Base-by-base conservation (phyloP, 2,797 vertebrate genomes). In the Cynopterus sphinx region DNA sequence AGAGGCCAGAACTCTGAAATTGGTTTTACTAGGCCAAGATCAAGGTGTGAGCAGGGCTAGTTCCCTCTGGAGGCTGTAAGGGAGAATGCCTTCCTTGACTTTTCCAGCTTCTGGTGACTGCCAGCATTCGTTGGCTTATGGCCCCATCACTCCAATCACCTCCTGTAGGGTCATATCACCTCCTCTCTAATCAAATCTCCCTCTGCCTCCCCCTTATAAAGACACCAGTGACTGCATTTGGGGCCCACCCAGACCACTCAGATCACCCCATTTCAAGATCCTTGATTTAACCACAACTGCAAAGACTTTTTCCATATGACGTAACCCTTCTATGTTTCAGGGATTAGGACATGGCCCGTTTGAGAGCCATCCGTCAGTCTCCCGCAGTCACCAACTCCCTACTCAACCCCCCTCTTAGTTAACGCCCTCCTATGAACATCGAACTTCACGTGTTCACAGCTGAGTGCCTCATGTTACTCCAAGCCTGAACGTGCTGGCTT, bases 71-170 rank as follows among this genome's bases (percentile, higher is more conserved):
- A 59, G 39, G 31, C 59, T 6, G 26, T 9, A 22, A 11, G 26
- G 4, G 3, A 21, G 0, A 24, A n/a, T 4, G 39, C 0, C 0
- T 10, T 33, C 57, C 67, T 57, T 22, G 22, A 71, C 65, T 63
- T 46, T 55, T 39, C 17, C 21, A 57, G 67, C 13, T 28, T 39
- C 67, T 9, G 10, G 78, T 21, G 67, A 41, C 61, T 24, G 0
- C 22, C 1, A 12, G 55, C 53, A 36, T n/a, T 24, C 15, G 49
- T 36, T 63, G 85, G 39, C 91, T 39, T 26, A 3, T 39, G 61
- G 31, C 79, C 9, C 6, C 78, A 33, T 22, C 39, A 31, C 19
- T 15, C 68, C 13, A 13, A 0, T 41, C 39, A 36, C 87, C 16
- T 21, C 41, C 55, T 59, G 31, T 4, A 11, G 26, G 41, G 68